Evolutionary conservation across 2,888 invertebrate genomes (phyloP).

Genomic region (Euzetes globulus): DNA sequence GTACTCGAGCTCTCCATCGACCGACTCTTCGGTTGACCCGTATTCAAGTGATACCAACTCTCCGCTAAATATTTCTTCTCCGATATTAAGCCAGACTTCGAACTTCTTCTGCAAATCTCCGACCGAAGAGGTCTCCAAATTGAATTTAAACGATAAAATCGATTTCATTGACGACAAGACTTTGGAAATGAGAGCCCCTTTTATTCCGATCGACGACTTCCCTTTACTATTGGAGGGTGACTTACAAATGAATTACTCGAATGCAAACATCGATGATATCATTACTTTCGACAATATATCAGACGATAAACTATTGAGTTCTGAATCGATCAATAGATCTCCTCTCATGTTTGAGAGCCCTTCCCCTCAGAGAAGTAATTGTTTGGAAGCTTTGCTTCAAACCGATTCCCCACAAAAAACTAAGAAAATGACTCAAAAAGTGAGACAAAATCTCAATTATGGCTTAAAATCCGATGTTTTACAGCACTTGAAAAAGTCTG

Average conservation of each 20-base stretch:
- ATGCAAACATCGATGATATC: slow-evolving; percentile 31
- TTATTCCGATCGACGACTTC: slow-evolving; percentile 32
- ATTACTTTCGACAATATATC: slow-evolving; percentile 6
- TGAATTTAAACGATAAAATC: slow-evolving; percentile 27
- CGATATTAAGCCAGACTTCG: slow-evolving; percentile 15
- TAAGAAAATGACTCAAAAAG: not conserved
- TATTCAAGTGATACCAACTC: slow-evolving; percentile 32
- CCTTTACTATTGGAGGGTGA: slow-evolving; percentile 1
- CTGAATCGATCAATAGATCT: not conserved
- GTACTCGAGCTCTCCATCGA: slow-evolving; percentile 40
- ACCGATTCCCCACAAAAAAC: not conserved
- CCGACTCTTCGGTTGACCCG: slow-evolving; percentile 38
- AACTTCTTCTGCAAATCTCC: slow-evolving; percentile 28
- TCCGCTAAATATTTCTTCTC: slow-evolving; percentile 20
- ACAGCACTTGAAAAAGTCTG: not conserved
- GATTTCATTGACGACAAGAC: slow-evolving; percentile 30
- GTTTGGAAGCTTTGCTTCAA: slow-evolving; percentile 32
- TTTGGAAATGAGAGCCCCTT: slow-evolving; percentile 33
- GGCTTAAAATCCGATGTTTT: not conserved
- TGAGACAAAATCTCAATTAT: not conserved
- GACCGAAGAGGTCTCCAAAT: slow-evolving; percentile 23
- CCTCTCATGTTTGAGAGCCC: not conserved
- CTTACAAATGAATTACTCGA: slow-evolving; percentile 24
- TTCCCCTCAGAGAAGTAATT: not conserved
- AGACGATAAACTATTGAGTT: not conserved